A percentile compares a stretch with the other conserved stretches of the same genome.
These are phyloP conservation scores for Oedothorax gibbosus DNA, from an alignment of 1,140 invertebrate genomes.

Conservation along the genomic window DNA sequence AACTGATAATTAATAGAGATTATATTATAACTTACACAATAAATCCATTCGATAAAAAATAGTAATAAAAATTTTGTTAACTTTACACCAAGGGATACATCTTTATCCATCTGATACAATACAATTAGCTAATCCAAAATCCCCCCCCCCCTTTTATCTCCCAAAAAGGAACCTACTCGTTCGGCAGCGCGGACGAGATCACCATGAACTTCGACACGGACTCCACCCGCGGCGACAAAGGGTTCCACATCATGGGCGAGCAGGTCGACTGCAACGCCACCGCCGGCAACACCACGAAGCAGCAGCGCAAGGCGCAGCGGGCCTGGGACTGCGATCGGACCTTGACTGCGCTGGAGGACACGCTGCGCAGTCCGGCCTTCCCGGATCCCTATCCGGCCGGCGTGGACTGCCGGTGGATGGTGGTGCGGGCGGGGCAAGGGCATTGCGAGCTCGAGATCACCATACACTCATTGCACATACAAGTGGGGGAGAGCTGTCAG, in stretches of 20 bases:
- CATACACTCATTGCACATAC: slow-evolving; percentile 64
- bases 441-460: slow-evolving; percentile 63
- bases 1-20: too few species aligned
- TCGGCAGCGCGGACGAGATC: slow-evolving; percentile 23
- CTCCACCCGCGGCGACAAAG: slow-evolving; percentile 11
- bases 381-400: slow-evolving; percentile 63
- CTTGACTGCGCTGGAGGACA: slow-evolving; percentile 41
- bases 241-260: slow-evolving; percentile 24
- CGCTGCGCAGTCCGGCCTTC: slow-evolving; percentile 62
- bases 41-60: too few species aligned
- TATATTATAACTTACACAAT: too few species aligned
- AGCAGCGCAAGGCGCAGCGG: slow-evolving; percentile 9
- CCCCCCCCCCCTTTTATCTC: neutral
- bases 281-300: neutral
- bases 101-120: too few species aligned
- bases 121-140: neutral
- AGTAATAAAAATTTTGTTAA: too few species aligned
- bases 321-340: slow-evolving; percentile 34
- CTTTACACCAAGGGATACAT: too few species aligned
- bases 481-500: slow-evolving; percentile 60
- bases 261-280: slow-evolving; percentile 42
- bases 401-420: slow-evolving; percentile 63
- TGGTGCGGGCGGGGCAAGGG: slow-evolving; percentile 49
- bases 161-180: slow-evolving; percentile 53
- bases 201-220: slow-evolving; percentile 34